phyloP scores from a whole-genome alignment of 1,140 invertebrate species.

The Leptinotarsa defecta region DNA sequence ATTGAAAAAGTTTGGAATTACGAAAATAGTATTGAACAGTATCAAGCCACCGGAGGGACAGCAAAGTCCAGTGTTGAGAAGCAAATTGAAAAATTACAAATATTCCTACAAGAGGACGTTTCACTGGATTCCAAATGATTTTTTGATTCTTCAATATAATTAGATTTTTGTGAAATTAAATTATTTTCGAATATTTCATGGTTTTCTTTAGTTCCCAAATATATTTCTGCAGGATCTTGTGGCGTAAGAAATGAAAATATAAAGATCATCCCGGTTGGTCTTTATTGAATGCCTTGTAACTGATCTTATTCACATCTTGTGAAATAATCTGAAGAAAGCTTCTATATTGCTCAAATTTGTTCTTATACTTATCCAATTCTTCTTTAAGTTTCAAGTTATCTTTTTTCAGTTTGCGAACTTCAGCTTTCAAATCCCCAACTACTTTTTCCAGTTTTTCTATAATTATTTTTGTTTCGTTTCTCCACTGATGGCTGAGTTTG shows the following conservation, averaged over 20 bases:
- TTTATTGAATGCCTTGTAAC: conserved; percentile 1
- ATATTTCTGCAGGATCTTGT: too few relatives aligned
- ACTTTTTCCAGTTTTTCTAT: conserved; percentile 55
- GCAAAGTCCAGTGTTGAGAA: conserved; percentile 50
- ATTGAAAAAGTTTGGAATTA: conserved; percentile 62
- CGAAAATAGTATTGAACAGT: conserved; percentile 65
- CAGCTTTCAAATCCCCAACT: conserved; percentile 53
- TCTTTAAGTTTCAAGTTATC: conserved; percentile 62
- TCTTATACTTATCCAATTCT: conserved; percentile 52
- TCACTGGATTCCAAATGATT: too few relatives aligned
- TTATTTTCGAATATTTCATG: too few relatives aligned
- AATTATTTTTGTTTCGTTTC: conserved; percentile 52
- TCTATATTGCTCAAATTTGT: conserved; percentile 48
- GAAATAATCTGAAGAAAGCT: conserved; percentile 41
- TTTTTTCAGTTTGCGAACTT: conserved; percentile 52
- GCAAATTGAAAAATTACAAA: conserved; percentile 45
- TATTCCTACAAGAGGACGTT: conserved; percentile 29
- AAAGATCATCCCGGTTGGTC: too few relatives aligned
- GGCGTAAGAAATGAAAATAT: too few relatives aligned
- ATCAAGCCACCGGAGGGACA: conserved; percentile 62
- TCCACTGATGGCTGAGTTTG: conserved; percentile 55
- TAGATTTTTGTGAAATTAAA: too few relatives aligned
- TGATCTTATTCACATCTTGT: conserved; percentile 42
- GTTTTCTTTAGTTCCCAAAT: too few relatives aligned
- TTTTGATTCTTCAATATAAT: too few relatives aligned